Evolutionary conservation across 1,140 invertebrate species (phyloP), one percentile per base, ranked within the genome.

Genomic region (Drosophila sp.): DNA sequence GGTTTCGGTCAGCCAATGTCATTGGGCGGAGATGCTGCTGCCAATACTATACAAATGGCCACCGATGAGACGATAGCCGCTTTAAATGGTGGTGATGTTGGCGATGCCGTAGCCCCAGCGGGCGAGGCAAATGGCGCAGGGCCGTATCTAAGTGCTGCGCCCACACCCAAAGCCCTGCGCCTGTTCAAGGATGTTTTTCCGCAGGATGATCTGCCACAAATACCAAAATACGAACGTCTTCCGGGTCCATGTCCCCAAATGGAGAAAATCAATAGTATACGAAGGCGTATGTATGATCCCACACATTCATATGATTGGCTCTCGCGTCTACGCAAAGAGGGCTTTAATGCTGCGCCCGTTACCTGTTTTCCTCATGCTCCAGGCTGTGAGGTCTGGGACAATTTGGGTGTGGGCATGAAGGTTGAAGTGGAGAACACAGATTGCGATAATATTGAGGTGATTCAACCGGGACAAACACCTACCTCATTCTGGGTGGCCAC

Each of bases 401-500:
- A 96, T 84, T 96, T 98, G 66, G 96, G 96, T 72, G 95, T 97
- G 66, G 97, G 97, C 23, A 98, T 99, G 96, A 98, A 99, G 93
- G 96, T 98, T 0, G 98, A 99, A 93, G 97, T 98, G 1, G 96
- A 97, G 89, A 98, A 98, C 93, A 96, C 95, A 8, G 97, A 98
- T 92, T 96, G 95, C 91, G 96, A 97, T 91, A 96, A 95, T 89
- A 79, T 90, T 33, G 91, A 87, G 41, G 94, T 95, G 70, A 95
- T 95, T 25, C 95, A 96, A 70, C 90, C 91, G 2, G 95, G 93
- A 25, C 74, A 93, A 93, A 87, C 95, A 79, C 95, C 95, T 40
- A 96, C 97, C 84, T 97, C 96, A 8, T 98, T 97, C 93, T 99
- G 98, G 98, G 98, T 99, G 54, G 98, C 98, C 44, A 97, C 97